Base-by-base conservation (phyloP, 2,888 invertebrate species). In the Chymomyza caudatula region DNA sequence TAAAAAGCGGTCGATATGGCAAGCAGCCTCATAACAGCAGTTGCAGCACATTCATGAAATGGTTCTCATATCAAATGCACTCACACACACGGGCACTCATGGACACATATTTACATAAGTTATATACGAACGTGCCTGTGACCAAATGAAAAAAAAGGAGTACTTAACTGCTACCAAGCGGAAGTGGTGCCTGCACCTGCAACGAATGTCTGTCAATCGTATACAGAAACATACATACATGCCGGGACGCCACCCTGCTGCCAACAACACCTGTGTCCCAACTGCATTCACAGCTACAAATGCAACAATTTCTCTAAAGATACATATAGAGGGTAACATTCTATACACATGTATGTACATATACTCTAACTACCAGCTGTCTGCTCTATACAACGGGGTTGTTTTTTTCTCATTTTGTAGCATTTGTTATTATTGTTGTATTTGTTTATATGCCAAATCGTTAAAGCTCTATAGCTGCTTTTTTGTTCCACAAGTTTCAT, bases 201-300 rank as follows among this genome's bases (percentile, higher is more conserved):
- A 37, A 23, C 44, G n/a, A n/a, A n/a, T n/a, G 58, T 70, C 67
- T 67, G 58, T 60, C 63, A 43, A 23, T 58, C 68, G 20, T 37
- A 37, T 11, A 11, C 11, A 29, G 6, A 29, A 1, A 11, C 2
- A 29, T 29, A 8, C 8, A 29, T 8, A 37, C 2, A 37, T 11
- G 29, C 11, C 11, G 29, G 11, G 11, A 37, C 29, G 3, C 29
- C 29, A 60, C 58, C 42, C 60, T 29, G 19, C 60, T 22, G 29
- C 60, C 23, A 57, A 43, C 60, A 11, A 47, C 65, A 58, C 65
- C 76, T 68, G 70, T 76, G 76, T 55, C 65, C 11, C 60, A 13
- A 79, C 84, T 81, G 82, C 81, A 83, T 73, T 83, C 72, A 71
- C 49, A 52, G 54, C n/a, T 37, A 59, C 69, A 67, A 78, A 78